Percentiles rank a stretch among this genome's conserved stretches.
Conservation (phyloP, 2,888 invertebrate genomes). For the Plemyria rubiginata region DNA sequence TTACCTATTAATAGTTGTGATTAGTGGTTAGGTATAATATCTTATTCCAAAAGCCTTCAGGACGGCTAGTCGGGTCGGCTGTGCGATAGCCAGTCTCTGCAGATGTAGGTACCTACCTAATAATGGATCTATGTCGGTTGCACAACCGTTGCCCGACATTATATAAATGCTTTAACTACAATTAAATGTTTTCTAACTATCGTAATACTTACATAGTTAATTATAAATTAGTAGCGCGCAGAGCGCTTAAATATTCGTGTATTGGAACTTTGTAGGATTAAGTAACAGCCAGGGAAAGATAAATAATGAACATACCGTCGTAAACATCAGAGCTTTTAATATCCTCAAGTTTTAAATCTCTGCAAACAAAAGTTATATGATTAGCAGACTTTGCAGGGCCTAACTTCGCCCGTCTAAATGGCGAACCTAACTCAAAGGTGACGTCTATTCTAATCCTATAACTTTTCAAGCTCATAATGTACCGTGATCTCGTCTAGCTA, state of each 20-base stretch:
- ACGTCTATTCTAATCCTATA: slow-evolving; percentile 18
- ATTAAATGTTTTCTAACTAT: slow-evolving; percentile 79
- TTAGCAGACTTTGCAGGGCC: slow-evolving; percentile 17
- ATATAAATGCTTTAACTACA: slow-evolving; percentile 81
- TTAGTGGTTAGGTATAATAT: slow-evolving; percentile 74
- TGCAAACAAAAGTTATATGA: slow-evolving; percentile 10
- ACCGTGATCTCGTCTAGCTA: slow-evolving; percentile 14
- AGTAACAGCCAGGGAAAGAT: slow-evolving; percentile 29
- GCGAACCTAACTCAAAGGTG: slow-evolving; percentile 20
- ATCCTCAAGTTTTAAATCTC: slow-evolving; percentile 3
- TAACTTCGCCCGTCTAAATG: slow-evolving; percentile 19
- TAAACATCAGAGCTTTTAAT: slow-evolving; percentile 15
- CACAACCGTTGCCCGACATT: slow-evolving; percentile 66
- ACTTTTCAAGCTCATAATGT: slow-evolving; percentile 18
- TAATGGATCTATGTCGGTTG: slow-evolving; percentile 37
- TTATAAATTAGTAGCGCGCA: slow-evolving; percentile 69
- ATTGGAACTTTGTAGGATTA: slow-evolving; percentile 55
- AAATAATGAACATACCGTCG: slow-evolving; percentile 1
- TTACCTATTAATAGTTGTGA: slow-evolving; percentile 69
- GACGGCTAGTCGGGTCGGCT: slow-evolving; percentile 77
- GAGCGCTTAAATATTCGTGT: slow-evolving; percentile 61
- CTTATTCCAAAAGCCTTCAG: slow-evolving; percentile 75
- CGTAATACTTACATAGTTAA: slow-evolving; percentile 69
- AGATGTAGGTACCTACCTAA: slow-evolving; percentile 9
- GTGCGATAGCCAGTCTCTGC: slow-evolving; percentile 36